Base-by-base conservation (phyloP, 2,797 vertebrate species). In the Natrix natrix region DNA sequence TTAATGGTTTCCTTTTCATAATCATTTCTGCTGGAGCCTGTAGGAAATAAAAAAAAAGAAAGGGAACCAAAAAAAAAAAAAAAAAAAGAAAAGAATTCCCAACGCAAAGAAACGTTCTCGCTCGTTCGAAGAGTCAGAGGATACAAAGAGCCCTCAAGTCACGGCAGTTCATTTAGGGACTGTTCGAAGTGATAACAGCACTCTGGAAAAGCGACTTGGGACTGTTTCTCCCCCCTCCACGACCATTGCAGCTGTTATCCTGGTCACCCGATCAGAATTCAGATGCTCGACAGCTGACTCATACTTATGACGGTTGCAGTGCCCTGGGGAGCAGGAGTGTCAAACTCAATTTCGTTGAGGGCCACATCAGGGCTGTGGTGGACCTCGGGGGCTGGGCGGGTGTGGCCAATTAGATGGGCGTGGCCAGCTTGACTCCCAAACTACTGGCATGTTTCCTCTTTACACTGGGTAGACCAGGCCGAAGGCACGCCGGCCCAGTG, bases 1-100 rank as follows among this genome's bases (percentile, higher is more conserved):
- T 97, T 97, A 97, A 97, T 95, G 94, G 95, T 91, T 96, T 94
- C 95, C 95, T 94, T 96, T 97, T 97, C 94, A 93, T 96, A 98
- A 97, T 96, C 94, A 94, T 96, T 97, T 97, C 96, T 96, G 89
- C 90, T 6, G 55, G 96, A 95, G 92, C 94, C 63, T 96, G 97
- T 95, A 96, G 92, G 93, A 93, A 13, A 59, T 8, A 60, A 4
- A 61, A 26, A 61, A 60, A 91, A n/a, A n/a, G 48, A 48, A 48
- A 48, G 5, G 48, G 48, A 91, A 92, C n/a, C 87, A 86, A 95
- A 94, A 95, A 7, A 37, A 37, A 4, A 69, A 24, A 60, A 22
- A 92, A 95, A 89, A 37, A 37, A 37, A 43, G 43, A 87, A 91
- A 93, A 90, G 93, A 94, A 61, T 93, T 96, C 22, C 90, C 86